phyloP scores from a whole-genome alignment of 2,113 vertebrate species.

The Rana temporaria region DNA sequence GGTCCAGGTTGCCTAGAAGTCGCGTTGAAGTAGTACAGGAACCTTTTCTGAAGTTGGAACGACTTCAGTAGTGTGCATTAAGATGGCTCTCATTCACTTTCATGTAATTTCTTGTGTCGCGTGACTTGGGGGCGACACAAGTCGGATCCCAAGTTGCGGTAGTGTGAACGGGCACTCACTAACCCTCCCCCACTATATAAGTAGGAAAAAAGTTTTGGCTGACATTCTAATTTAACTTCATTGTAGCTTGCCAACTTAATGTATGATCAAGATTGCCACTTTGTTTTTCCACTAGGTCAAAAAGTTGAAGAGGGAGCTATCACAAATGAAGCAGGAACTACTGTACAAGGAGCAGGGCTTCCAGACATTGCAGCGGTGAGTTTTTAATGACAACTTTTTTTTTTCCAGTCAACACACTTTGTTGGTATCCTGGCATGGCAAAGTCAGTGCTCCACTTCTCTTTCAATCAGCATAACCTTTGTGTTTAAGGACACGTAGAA shows the following conservation, averaged over 20 bases:
- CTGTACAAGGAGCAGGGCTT: conserved; percentile 86
- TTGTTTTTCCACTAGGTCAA: conserved; percentile 78
- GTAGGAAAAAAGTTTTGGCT: no score
- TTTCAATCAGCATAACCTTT: conserved; percentile 37
- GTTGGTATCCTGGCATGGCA: conserved; percentile 13
- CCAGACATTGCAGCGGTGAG: conserved; percentile 85
- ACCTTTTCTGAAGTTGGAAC: no score
- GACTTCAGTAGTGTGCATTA: no score
- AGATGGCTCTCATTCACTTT: no score
- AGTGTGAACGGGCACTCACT: no score
- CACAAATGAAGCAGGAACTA: conserved; percentile 86
- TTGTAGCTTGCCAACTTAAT: not conserved
- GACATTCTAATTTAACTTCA: no score
- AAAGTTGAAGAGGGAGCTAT: conserved; percentile 84
- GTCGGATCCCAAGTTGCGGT: no score
- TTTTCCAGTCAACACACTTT: conserved; percentile 28
- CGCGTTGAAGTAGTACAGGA: no score
- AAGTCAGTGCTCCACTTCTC: not conserved
- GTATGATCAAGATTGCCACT: not conserved
- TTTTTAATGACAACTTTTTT: conserved; percentile 64
- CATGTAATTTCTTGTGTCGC: no score
- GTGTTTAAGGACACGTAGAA: conserved; percentile 42
- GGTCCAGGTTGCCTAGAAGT: no score
- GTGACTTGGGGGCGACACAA: no score
- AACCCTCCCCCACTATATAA: no score